Percentiles rank a stretch among this genome's conserved stretches.
These are phyloP conservation scores for Acleris literana DNA, from an alignment of 2,888 invertebrate species.

Conservation along the genomic window DNA sequence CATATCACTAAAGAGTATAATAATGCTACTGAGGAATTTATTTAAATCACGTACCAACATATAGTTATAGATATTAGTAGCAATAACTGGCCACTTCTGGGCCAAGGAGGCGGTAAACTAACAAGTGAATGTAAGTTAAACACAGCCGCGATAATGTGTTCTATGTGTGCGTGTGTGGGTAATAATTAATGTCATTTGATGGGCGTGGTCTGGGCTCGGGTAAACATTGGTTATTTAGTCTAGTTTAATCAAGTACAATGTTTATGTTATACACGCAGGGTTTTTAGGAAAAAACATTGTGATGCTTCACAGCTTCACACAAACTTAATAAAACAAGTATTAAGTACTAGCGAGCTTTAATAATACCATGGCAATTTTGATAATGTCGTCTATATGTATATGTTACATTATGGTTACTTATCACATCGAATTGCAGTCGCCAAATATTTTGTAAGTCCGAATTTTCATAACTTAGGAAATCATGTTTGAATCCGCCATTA, in stretches of 20 bases:
- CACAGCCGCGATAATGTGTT: not conserved
- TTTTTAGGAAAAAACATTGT: not conserved
- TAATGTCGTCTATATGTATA: too few relatives aligned
- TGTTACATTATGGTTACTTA: too few relatives aligned
- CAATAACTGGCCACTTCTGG: slow-evolving; percentile 16
- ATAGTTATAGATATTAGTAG: not conserved
- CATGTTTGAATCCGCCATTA: too few relatives aligned
- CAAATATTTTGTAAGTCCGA: too few relatives aligned
- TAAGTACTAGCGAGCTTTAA: too few relatives aligned
- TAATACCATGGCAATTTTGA: too few relatives aligned
- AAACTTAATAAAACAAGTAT: too few relatives aligned
- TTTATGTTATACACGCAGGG: slow-evolving; percentile 14
- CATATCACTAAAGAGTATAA: too few relatives aligned
- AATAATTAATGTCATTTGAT: slow-evolving; percentile 59
- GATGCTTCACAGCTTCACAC: too few relatives aligned
- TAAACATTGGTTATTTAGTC: slow-evolving; percentile 53
- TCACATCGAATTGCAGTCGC: too few relatives aligned
- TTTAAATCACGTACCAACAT: slow-evolving; percentile 10
- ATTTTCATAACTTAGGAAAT: too few relatives aligned
- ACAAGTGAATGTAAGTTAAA: slow-evolving; percentile 25
- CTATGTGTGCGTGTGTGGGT: slow-evolving; percentile 40
- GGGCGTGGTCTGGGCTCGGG: slow-evolving; percentile 58
- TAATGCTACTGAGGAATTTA: slow-evolving; percentile 8
- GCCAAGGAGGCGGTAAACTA: slow-evolving; percentile 33
- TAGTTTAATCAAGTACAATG: slow-evolving; percentile 26